These are phyloP conservation scores for Drosophila differens DNA, from an alignment of 2,888 invertebrate genomes.

Conservation along the genomic window DNA sequence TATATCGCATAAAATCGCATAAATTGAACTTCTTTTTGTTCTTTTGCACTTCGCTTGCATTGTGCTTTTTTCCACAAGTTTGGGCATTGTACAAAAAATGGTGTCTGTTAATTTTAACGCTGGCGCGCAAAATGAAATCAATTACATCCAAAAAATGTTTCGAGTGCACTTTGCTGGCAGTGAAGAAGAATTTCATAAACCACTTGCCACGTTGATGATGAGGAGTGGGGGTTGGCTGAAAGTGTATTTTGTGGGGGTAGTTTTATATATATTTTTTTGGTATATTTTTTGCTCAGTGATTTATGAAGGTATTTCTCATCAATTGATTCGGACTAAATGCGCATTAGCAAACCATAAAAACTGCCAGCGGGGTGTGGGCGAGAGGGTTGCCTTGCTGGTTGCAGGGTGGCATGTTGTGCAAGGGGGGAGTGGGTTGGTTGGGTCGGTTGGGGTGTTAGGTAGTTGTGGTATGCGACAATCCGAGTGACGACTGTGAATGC, in stretches of 20 bases:
- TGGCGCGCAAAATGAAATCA: slow-evolving; percentile 67
- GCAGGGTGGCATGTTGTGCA: neutral
- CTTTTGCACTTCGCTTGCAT: slow-evolving; percentile 7
- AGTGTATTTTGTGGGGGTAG: slow-evolving; percentile 10
- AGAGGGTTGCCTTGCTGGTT: slow-evolving; percentile 6
- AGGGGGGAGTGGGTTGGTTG: neutral
- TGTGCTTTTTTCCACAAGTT: slow-evolving; percentile 25
- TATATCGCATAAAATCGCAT: slow-evolving; percentile 29
- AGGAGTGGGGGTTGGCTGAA: neutral
- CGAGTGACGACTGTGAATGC: slow-evolving; percentile 58
- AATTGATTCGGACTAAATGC: slow-evolving; percentile 73
- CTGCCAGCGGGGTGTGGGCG: slow-evolving; percentile 10
- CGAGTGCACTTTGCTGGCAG: slow-evolving; percentile 61
- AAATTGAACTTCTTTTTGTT: slow-evolving; percentile 47
- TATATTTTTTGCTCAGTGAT: slow-evolving; percentile 40
- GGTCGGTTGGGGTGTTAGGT: neutral
- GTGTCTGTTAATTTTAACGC: slow-evolving; percentile 36
- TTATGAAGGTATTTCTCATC: slow-evolving; percentile 70
- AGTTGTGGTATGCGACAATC: slow-evolving; percentile 37
- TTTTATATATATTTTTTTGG: slow-evolving; percentile 1
- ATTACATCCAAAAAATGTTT: slow-evolving; percentile 65
- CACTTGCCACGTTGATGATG: slow-evolving; percentile 22
- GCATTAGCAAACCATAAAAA: slow-evolving; percentile 68
- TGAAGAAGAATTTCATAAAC: slow-evolving; percentile 57
- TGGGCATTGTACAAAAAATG: slow-evolving; percentile 44